Base-by-base conservation (phyloP, 2,888 invertebrate genomes). In the Cyrtodaria siliqua region DNA sequence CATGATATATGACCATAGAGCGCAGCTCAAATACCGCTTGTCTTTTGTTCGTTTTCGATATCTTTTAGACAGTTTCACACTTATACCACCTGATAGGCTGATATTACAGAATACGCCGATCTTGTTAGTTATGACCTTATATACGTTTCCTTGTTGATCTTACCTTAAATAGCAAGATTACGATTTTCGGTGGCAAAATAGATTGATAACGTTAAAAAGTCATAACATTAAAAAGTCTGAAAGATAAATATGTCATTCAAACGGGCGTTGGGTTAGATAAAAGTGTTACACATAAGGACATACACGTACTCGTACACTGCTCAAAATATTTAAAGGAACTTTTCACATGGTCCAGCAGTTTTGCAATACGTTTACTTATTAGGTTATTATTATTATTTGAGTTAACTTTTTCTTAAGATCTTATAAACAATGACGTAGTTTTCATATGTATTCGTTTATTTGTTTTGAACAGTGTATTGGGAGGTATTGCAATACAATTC, bases 31-130 rank as follows among this genome's bases (percentile, higher is more conserved):
- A 60, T 61, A 70, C 38, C 52, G 53, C 49, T 62, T 62, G 18
- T n/a, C 71, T 63, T 62, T 77, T 77, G 76, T 77, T 62, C 52
- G 49, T 14, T 53, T 27, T 77, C 57, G 38, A 23, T 66, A 53
- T 59, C 49, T 44, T 71, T 62, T 66, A 71, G 76, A 77, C 76
- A 68, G 49, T 67, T 77, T 77, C 76, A 77, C 76, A 77, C 76
- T 63, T 77, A 61, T 33, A 18, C 52, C 53, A 59, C 57, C 57
- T 57, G 76, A 77, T 77, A 38, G 61, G 16, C 23, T 49, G 63
- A 47, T 62, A 69, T 62, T 62, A 26, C 62, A 56, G 42, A 62
- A 4, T 18, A 44, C 16, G 16, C n/a, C 44, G 16, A 16, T 64
- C 64, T 64, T 24, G 64, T 64, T 64, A 64, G 42, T 55, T n/a